Percentiles rank a stretch among this genome's conserved stretches.
Evolutionary conservation across 2,888 invertebrate genomes (phyloP).

Genomic region (Cacoxenus indagator): DNA sequence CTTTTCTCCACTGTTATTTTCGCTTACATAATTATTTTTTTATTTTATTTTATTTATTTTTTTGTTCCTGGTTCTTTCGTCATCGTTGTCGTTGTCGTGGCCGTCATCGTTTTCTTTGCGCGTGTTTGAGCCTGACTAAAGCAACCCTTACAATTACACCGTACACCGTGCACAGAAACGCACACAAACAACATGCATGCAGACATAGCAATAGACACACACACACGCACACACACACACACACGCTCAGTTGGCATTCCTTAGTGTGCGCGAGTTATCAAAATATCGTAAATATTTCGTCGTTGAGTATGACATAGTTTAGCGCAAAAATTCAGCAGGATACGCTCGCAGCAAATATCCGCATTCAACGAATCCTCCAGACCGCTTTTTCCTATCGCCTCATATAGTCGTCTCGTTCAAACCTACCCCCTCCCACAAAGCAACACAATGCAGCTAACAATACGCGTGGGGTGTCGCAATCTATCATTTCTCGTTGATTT

Average conservation of each 20-base stretch:
- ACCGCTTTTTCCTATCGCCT: neutral
- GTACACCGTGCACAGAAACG: neutral
- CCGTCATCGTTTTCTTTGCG: neutral
- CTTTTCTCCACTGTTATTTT: neutral
- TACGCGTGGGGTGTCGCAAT: too few relatives aligned
- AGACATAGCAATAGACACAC: neutral
- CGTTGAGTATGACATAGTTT: slow-evolving; percentile 35
- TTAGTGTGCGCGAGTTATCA: slow-evolving; percentile 37
- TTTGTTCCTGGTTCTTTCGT: neutral
- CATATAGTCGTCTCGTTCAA: too few relatives aligned
- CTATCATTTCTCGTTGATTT: neutral
- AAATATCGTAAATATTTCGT: slow-evolving; percentile 42
- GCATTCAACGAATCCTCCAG: neutral
- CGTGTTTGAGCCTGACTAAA: neutral
- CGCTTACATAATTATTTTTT: neutral
- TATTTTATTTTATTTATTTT: neutral
- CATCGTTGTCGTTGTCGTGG: neutral
- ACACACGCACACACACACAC: too few relatives aligned
- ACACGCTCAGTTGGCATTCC: slow-evolving; percentile 40
- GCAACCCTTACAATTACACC: neutral
- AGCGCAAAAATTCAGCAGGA: neutral
- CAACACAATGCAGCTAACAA: too few relatives aligned
- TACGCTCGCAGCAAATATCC: neutral
- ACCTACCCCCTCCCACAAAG: too few relatives aligned
- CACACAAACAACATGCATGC: neutral